Conservation (phyloP, 2,888 invertebrate genomes). For the Stenichneumon culpator region DNA sequence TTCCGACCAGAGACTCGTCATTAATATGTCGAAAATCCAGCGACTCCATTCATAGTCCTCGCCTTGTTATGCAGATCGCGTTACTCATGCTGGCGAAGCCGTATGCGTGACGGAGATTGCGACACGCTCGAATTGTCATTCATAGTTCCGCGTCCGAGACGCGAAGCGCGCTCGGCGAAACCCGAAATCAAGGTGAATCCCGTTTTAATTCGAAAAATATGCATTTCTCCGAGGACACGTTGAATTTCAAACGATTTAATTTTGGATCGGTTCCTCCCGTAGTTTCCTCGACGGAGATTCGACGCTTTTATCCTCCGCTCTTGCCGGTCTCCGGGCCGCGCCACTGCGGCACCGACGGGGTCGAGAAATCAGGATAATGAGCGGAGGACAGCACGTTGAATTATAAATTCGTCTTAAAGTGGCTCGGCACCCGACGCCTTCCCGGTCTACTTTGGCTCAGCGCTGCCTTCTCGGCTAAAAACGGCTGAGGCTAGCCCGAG, state of each 20-base stretch:
- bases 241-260: conserved; percentile 7
- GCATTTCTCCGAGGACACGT: background rate
- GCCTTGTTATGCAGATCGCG: conserved; percentile 82
- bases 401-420: conserved; percentile 76
- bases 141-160: background rate
- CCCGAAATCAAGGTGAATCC: background rate
- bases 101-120: conserved; percentile 58
- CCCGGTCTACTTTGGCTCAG: conserved; percentile 49
- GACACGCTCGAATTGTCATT: conserved; percentile 50
- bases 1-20: conserved; percentile 70
- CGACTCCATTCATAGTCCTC: conserved; percentile 81
- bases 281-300: conserved; percentile 3
- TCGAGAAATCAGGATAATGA: conserved; percentile 76
- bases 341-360: conserved; percentile 48
- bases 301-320: conserved; percentile 27
- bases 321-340: conserved; percentile 4
- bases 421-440: conserved; percentile 69
- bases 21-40: conserved; percentile 81
- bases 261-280: conserved; percentile 1
- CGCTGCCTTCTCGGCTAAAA: conserved; percentile 11
- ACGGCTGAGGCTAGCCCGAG: conserved; percentile 13
- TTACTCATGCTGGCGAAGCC: conserved; percentile 77
- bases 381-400: conserved; percentile 69
- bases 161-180: background rate
- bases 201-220: background rate